phyloP scores from a whole-genome alignment of 1,140 invertebrate genomes.

The Papilio dardanus region DNA sequence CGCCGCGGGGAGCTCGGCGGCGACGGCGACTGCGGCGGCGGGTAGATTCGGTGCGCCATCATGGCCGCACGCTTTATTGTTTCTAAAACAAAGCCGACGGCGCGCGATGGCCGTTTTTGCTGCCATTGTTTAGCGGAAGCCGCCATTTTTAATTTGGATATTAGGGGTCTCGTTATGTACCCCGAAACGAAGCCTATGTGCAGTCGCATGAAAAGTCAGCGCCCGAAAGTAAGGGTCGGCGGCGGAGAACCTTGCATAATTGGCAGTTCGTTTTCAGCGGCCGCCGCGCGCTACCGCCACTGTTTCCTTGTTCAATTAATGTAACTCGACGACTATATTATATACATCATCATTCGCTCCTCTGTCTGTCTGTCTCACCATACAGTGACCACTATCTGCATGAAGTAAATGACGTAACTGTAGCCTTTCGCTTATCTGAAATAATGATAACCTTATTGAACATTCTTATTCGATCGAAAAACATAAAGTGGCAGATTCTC shows the following conservation, averaged over 20 bases:
- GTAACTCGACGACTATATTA: neutral
- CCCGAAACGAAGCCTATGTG: constrained; percentile 34
- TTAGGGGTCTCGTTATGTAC: constrained; percentile 63
- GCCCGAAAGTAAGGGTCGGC: neutral
- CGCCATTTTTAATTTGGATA: constrained; percentile 79
- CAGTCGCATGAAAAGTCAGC: neutral
- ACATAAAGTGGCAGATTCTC: neutral
- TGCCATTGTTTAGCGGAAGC: constrained; percentile 65
- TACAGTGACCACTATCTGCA: too few species aligned
- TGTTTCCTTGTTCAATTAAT: neutral
- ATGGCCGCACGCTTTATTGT: constrained; percentile 76
- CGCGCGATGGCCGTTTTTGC: constrained; percentile 65
- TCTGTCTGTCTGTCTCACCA: too few species aligned
- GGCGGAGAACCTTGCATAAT: neutral
- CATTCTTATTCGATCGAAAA: too few species aligned
- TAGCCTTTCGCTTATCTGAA: too few species aligned
- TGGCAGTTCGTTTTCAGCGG: constrained; percentile 27
- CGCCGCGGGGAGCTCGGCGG: constrained; percentile 69
- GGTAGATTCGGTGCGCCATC: constrained; percentile 74
- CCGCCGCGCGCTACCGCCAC: neutral
- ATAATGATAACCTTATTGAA: too few species aligned
- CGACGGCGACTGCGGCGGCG: constrained; percentile 61
- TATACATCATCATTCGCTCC: neutral
- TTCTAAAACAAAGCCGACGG: constrained; percentile 72
- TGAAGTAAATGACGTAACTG: too few species aligned